Conservation (phyloP, 2,113 vertebrate genomes). For the Andinoacara biseriatus region DNA sequence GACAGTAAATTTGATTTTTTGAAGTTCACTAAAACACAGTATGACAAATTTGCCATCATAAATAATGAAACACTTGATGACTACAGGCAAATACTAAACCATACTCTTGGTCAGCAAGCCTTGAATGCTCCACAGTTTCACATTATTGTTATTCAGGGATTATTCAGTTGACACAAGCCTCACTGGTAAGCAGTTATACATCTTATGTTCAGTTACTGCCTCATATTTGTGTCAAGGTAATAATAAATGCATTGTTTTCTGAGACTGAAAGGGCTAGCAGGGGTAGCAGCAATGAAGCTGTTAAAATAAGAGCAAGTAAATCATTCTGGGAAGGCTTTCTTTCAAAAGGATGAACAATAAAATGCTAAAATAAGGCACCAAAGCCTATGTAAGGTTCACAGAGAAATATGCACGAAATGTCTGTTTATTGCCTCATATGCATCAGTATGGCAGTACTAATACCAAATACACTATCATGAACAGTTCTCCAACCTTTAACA, state of each 20-base stretch:
- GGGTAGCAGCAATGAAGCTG: neutral
- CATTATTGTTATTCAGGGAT: neutral
- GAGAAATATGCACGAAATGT: neutral
- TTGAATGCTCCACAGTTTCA: neutral
- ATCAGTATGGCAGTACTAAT: neutral
- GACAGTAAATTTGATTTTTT: neutral
- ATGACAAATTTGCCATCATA: neutral
- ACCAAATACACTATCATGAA: neutral
- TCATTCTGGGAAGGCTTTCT: neutral
- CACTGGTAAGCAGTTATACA: neutral
- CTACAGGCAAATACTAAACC: neutral
- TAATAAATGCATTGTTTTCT: neutral
- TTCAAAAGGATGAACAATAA: neutral
- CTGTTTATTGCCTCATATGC: neutral
- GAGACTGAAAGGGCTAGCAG: neutral
- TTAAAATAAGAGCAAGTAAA: neutral
- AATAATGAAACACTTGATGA: neutral
- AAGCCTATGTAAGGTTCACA: neutral
- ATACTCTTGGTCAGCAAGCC: neutral
- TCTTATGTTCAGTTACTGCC: neutral
- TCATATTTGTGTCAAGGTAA: neutral
- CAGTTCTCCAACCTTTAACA: conserved; percentile 17
- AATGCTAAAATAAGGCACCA: neutral
- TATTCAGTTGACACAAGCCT: neutral
- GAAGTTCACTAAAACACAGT: neutral